Evolutionary conservation across 64 coral and sea anemone species (phyloP), one percentile per base, ranked within the genome.

Genomic region (Montipora foliosa): DNA sequence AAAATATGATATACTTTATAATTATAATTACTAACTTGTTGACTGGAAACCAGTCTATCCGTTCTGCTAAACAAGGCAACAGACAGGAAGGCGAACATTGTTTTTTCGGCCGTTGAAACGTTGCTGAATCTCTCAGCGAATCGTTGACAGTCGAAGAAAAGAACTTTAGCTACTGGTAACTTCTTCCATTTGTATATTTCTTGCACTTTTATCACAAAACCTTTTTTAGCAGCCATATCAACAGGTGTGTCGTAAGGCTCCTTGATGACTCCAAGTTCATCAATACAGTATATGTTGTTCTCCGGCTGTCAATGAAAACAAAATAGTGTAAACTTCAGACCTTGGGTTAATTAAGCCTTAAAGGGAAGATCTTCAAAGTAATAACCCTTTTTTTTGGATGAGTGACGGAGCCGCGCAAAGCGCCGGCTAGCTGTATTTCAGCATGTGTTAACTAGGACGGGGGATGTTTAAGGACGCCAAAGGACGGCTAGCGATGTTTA

Each of bases 71-170:
- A 25, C 25, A 22, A 47, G 13, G 20, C 17, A 12, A 8, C 24
- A 16, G 72, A 67, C 7, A 78, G 77, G 55, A 90, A 80, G 3
- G 76, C 46, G 10, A 2, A 2, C 59, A 68, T 77, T 1, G 69
- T 29, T 52, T 25, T 6, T 25, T 6, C 0, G 64, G 4, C 78
- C 3, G 21, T 37, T 3, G 52, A 13, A 60, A 61, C 69, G 14
- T 45, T 64, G 16, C 74, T 49, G 12, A 92, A 49, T 22, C 59
- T 58, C 29, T 92, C 50, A 84, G 66, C 37, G 49, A 47, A 84
- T 6, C 12, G 12, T 92, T 92, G 70, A 66, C 80, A 92, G 62
- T 92, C 90, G 17, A 57, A 92, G 69, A 92, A 92, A 8, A 84
- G 9, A 4, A 75, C 60, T 73, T 92, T 92, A 21, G 66, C 49